Conservation (phyloP, 1,140 invertebrate species). For the Berghia stephanieae region DNA sequence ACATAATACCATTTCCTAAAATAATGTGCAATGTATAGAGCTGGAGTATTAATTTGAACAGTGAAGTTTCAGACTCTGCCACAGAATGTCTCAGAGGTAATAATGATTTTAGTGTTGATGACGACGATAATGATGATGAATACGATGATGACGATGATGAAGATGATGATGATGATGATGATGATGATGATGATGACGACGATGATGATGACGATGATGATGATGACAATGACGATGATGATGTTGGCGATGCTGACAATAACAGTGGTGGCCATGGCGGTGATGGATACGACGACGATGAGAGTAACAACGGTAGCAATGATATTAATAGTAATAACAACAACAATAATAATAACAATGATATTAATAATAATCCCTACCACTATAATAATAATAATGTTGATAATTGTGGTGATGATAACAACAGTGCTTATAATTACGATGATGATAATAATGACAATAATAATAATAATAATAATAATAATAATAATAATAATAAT, state of each 20-base stretch:
- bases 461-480: constrained; percentile 10
- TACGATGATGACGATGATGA: no score
- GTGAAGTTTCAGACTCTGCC: no score
- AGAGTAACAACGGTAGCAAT: constrained; percentile 15
- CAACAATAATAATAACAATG: background rate
- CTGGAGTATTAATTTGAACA: no score
- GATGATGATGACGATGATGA: constrained; percentile 25
- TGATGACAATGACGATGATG: constrained; percentile 31
- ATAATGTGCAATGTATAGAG: no score
- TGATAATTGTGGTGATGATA: background rate
- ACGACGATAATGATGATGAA: background rate
- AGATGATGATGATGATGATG: background rate
- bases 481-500: constrained; percentile 6
- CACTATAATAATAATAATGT: background rate
- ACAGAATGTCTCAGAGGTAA: no score
- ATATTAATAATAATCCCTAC: background rate
- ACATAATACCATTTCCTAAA: no score
- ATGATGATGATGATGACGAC: background rate
- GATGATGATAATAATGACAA: constrained; percentile 12
- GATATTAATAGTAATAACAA: constrained; percentile 4
- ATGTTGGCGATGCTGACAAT: constrained; percentile 23
- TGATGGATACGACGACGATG: constrained; percentile 27
- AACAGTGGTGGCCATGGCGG: background rate
- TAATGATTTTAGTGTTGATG: background rate
- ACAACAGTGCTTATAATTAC: background rate